Base-by-base conservation (phyloP, 2,888 invertebrate species). In the Coecobrya sp. region DNA sequence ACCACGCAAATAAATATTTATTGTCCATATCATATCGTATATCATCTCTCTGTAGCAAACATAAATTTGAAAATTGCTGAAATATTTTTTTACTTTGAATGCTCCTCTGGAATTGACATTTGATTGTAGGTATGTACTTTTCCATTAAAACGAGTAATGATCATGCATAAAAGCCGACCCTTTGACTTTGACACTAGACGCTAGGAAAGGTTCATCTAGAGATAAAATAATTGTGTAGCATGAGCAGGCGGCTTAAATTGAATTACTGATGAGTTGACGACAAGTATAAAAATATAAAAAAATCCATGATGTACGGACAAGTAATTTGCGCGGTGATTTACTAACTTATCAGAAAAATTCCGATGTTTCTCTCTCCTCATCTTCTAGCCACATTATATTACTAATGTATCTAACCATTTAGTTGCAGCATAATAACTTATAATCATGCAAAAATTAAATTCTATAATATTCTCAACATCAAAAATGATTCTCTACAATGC, bases 381-480 rank as follows among this genome's bases (percentile, higher is more conserved):
- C 19, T 19, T 52, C 5, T 11, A 52, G 7, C 4, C 11, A 73
- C n/a, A n/a, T 30, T 68, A 3, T 59, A 59, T 59, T n/a, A 13
- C 0, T 19, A 62, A 68, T 27, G 10, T 30, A 68, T 30, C 11
- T 11, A 8, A 10, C 22, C 62, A 62, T 62, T 62, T 30, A 30
- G 16, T 27, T 68, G 30, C 13, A 30, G 68, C 16, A 13, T 27
- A 68, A 68, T 59, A 68, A 68, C 68, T 68, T 68, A 68, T 68
- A 30, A 27, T 49, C 52, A 22, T 62, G 84, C 84, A 84, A 65
- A 82, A 84, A 59, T 84, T 84, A 13, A n/a, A n/a, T n/a, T n/a
- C n/a, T n/a, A n/a, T n/a, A n/a, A n/a, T n/a, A n/a, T n/a, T n/a
- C n/a, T n/a, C n/a, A n/a, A n/a, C n/a, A n/a, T n/a, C n/a, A n/a